Base-by-base conservation (phyloP, 2,797 vertebrate species). In the Trachops cirrhosus region DNA sequence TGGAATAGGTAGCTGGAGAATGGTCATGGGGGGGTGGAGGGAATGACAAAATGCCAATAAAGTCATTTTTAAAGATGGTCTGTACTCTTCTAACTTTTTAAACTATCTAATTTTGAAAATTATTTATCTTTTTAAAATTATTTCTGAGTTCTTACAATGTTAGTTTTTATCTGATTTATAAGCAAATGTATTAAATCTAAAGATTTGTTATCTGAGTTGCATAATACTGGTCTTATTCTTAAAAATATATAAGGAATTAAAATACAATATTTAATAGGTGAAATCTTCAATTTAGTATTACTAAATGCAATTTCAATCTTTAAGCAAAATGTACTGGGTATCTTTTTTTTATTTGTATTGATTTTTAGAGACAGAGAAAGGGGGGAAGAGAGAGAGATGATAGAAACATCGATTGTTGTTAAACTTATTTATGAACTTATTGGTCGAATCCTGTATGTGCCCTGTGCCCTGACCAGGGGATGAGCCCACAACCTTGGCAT, bases 171-270 rank as follows among this genome's bases (percentile, higher is more conserved):
- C 44, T 37, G 46, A 84, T 86, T 96, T 95, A 62, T 67, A 84
- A 79, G 52, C 15, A 90, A 97, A 91, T 89, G n/a, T 78, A 90
- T 48, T 90, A 89, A 94, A 83, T 92, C 24, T 90, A 16, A 87
- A 91, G 37, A 71, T 89, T 91, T 32, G 0, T 85, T 82, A 89
- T 90, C 84, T 96, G 59, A 88, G 74, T 0, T 94, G 59, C 1
- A 3, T 79, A 82, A 64, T 80, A 52, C 12, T 94, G 67, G 0
- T 89, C 2, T 12, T 80, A 89, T 86, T 67, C 91, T 64, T 91
- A 7, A 92, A 91, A 70, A 67, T 90, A 95, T 89, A 44, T 74
- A 12, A 50, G 21, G 29, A 46, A 50, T 73, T 87, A 95, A 97
- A 97, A 32, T 64, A 94, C 89, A 94, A 71, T 0, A 37, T 67